Conservation (phyloP, 2,797 vertebrate genomes). For the Columba guinea region DNA sequence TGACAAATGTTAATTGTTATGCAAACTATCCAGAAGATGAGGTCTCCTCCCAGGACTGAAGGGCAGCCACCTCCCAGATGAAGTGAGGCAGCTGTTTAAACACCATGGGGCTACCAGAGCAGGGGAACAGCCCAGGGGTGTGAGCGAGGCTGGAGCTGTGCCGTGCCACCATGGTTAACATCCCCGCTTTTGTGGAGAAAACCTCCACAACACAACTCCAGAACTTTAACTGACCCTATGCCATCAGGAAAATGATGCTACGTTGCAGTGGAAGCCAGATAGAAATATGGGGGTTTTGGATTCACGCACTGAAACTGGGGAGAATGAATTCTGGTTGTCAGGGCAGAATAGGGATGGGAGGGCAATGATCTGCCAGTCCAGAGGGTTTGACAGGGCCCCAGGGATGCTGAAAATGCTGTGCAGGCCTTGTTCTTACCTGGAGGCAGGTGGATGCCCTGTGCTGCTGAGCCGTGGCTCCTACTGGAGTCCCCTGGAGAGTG, state of each 20-base stretch:
- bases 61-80: slow-evolving; percentile 16
- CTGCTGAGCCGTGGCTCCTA: fast-evolving
- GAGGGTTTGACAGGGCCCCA: background rate
- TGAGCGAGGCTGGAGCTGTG: background rate
- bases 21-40: slow-evolving; percentile 47
- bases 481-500: background rate
- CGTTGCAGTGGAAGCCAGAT: background rate
- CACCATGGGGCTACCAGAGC: background rate
- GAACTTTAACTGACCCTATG: background rate
- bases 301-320: background rate
- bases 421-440: background rate
- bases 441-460: background rate
- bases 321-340: background rate
- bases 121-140: background rate
- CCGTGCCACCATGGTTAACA: slow-evolving; percentile 34
- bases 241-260: background rate
- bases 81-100: slow-evolving; percentile 31
- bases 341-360: background rate
- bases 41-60: slow-evolving; percentile 28
- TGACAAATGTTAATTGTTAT: slow-evolving; percentile 58
- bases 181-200: background rate
- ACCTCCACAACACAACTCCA: background rate
- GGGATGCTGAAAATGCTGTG: background rate
- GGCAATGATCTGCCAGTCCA: background rate
- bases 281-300: background rate